Conservation (phyloP, 2,888 invertebrate genomes). For the Sminthurinus aureus region DNA sequence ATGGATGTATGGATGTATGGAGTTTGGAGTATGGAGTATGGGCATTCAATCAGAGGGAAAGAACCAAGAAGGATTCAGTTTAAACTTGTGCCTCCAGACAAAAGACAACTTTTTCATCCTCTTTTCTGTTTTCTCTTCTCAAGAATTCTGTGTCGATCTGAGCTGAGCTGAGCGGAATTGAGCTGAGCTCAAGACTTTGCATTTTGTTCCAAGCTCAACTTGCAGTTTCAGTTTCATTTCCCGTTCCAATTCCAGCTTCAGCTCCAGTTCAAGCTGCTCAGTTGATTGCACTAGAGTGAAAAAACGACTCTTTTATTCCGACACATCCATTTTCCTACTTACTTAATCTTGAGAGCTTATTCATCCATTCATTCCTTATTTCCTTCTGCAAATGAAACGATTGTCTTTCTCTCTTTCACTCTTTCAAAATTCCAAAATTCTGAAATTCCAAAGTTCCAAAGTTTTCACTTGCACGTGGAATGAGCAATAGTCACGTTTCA, state of each 20-base stretch:
- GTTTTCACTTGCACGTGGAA: neutral
- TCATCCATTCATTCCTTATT: neutral
- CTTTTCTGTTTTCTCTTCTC: neutral
- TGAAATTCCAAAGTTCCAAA: no score
- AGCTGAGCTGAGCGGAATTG: neutral
- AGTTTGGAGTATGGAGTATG: neutral
- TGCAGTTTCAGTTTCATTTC: no score
- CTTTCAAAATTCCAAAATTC: no score
- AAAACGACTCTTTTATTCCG: neutral
- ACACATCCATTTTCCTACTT: neutral
- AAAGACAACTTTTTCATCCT: neutral
- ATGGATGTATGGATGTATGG: neutral
- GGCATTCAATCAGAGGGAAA: conserved; percentile 18
- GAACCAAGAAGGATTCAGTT: conserved; percentile 24
- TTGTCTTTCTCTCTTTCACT: neutral
- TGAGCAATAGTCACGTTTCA: neutral
- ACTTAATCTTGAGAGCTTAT: neutral
- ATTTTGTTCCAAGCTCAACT: no score
- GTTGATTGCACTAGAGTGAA: neutral
- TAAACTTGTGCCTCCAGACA: conserved; percentile 29
- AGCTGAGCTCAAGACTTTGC: no score
- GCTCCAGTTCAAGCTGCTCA: no score
- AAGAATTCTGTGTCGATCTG: neutral
- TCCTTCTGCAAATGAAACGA: neutral
- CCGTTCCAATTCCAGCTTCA: no score